Percentiles rank a stretch among this genome's conserved stretches.
phyloP scores from a whole-genome alignment of 2,888 invertebrate genomes.

The Tipula vernalis region DNA sequence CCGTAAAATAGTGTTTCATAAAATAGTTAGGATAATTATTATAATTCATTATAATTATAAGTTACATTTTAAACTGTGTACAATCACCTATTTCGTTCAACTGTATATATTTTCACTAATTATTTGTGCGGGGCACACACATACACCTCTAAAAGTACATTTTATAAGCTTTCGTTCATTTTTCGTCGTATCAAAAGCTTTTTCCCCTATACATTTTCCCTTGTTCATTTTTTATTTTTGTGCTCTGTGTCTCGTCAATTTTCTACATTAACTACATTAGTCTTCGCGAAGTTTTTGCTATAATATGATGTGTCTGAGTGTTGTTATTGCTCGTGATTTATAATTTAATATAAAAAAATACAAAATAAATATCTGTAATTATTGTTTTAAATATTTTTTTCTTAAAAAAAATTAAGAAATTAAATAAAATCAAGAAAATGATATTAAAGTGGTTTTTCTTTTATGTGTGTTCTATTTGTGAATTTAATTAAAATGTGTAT shows the following conservation, averaged over 20 bases:
- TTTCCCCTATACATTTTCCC: background rate
- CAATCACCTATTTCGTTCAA: background rate
- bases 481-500: background rate
- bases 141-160: background rate
- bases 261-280: background rate
- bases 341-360: background rate
- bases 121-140: background rate
- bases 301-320: background rate
- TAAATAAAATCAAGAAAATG: background rate
- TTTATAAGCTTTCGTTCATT: background rate
- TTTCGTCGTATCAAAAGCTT: background rate
- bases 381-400: background rate
- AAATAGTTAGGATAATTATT: no score
- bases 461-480: background rate
- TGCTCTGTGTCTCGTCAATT: background rate
- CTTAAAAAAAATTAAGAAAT: background rate
- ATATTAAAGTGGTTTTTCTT: background rate
- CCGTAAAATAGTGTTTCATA: no score
- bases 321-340: background rate
- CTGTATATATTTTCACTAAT: background rate
- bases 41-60: no score
- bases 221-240: background rate
- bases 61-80: no score
- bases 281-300: constrained; percentile 4
- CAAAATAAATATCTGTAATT: background rate